Percentiles rank a stretch among this genome's conserved stretches.
These are phyloP conservation scores for Balanococcus diminutus DNA, from an alignment of 2,888 invertebrate species.

Conservation along the genomic window DNA sequence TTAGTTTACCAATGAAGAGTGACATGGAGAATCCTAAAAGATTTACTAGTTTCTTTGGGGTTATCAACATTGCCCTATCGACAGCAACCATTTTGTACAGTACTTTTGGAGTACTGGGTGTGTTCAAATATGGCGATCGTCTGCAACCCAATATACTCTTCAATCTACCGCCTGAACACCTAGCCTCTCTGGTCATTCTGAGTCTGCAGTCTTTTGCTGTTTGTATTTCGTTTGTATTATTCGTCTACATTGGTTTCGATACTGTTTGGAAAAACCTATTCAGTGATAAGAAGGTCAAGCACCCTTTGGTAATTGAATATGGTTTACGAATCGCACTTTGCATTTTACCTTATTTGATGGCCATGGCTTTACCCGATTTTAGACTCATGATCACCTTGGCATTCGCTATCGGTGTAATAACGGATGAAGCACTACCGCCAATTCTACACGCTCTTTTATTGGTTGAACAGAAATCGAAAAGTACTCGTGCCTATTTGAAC, in stretches of 20 bases:
- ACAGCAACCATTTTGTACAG: constrained; percentile 83
- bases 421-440: neutral
- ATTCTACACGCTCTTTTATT: neutral
- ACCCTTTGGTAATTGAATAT: neutral
- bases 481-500: neutral
- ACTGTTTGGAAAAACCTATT: constrained; percentile 33
- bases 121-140: constrained; percentile 77
- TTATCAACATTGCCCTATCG: constrained; percentile 83
- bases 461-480: neutral
- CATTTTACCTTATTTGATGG: neutral
- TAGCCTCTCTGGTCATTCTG: neutral
- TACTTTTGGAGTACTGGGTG: constrained; percentile 88
- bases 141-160: constrained; percentile 84
- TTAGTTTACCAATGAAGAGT: constrained; percentile 89
- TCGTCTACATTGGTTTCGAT: constrained; percentile 23
- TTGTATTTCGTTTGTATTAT: constrained; percentile 17
- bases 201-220: neutral
- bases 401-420: neutral
- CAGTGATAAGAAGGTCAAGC: neutral
- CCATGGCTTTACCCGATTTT: neutral
- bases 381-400: neutral
- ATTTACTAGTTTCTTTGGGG: constrained; percentile 81
- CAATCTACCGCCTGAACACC: constrained; percentile 68
- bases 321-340: neutral
- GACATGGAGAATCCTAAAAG: constrained; percentile 86